These are phyloP conservation scores for Stichodactyla mertensii DNA, from an alignment of 64 coral and sea anemone genomes.

Conservation along the genomic window DNA sequence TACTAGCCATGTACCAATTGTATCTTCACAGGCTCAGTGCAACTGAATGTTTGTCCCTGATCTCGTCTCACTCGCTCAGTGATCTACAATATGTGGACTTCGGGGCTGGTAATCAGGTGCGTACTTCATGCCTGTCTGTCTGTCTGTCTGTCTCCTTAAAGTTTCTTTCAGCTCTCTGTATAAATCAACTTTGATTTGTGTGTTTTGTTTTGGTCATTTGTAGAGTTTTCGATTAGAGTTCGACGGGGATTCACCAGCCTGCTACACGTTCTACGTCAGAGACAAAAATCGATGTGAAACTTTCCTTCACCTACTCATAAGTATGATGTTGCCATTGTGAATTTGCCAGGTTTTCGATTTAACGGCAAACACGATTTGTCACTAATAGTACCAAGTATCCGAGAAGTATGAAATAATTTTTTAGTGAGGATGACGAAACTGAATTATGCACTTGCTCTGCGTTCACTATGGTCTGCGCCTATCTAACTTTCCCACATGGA, in stretches of 20 bases:
- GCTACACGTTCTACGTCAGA: slow-evolving; percentile 70
- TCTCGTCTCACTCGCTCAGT: slow-evolving; percentile 48
- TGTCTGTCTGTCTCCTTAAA: not conserved
- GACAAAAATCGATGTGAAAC: slow-evolving; percentile 66
- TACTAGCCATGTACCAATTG: not conserved
- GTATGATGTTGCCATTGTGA: slow-evolving; percentile 7
- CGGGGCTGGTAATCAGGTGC: slow-evolving; percentile 59
- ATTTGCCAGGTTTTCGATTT: not conserved
- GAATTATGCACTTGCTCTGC: no score
- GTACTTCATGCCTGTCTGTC: not conserved
- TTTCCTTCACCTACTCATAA: slow-evolving; percentile 45
- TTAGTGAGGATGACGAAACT: no score
- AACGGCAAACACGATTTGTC: not conserved
- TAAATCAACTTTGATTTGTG: not conserved
- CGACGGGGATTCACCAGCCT: slow-evolving; percentile 32
- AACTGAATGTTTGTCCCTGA: slow-evolving; percentile 54
- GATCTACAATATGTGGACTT: slow-evolving; percentile 62
- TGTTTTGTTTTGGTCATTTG: not conserved
- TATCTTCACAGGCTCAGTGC: slow-evolving; percentile 20
- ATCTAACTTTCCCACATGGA: no score
- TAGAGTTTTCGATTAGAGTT: slow-evolving; percentile 92
- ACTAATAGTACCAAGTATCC: no score
- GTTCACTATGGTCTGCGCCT: no score
- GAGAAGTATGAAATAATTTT: no score
- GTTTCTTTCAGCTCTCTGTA: not conserved